Evolutionary conservation across 37 sponge, comb jelly and placozoan genomes (phyloP), one percentile per base, ranked within the genome.

Genomic region (Halichondria panicea): DNA sequence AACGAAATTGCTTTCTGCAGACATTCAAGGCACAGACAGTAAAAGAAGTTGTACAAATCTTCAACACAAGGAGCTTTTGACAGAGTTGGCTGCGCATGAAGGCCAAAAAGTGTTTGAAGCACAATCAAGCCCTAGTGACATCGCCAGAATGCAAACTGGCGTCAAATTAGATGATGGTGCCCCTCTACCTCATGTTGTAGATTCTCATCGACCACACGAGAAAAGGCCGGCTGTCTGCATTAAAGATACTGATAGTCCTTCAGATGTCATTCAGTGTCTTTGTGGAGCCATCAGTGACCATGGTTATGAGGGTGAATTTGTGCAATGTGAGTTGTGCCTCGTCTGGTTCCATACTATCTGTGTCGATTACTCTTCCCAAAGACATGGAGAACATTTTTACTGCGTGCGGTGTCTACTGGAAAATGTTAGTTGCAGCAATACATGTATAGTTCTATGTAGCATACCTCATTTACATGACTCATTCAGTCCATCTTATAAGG

Each of bases 261-360:
- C 52, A 13, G 83, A 71, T 1, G 55, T 43, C 46, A 75, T 82
- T 30, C 6, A 15, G 41, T 86, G 92, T 71, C 34, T 82, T 25
- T 91, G 92, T 82, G 92, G 92, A 12, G 87, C 73, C 43, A 61
- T 28, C n/a, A 69, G 35, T 15, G 74, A 70, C 37, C 63, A n/a
- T 0, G 38, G 34, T 21, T 45, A 39, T 19, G 74, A 62, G 28
- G 82, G 53, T 15, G 73, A 71, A 72, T 75, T 54, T 62, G 73
- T 87, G 25, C 79, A 86, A 71, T 91, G 92, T 77, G 76, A 91
- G 67, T 68, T 52, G 74, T 91, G 92, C 71, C 52, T 43, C 2
- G 50, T 75, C 5, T 91, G 87, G 92, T 79, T 82, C 43, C 92
- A 91, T 61, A 33, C 74, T 55, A 31, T 25, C n/a, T 91, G 92